phyloP scores from a whole-genome alignment of 2,797 vertebrate genomes.

The Megaceryle alcyon region DNA sequence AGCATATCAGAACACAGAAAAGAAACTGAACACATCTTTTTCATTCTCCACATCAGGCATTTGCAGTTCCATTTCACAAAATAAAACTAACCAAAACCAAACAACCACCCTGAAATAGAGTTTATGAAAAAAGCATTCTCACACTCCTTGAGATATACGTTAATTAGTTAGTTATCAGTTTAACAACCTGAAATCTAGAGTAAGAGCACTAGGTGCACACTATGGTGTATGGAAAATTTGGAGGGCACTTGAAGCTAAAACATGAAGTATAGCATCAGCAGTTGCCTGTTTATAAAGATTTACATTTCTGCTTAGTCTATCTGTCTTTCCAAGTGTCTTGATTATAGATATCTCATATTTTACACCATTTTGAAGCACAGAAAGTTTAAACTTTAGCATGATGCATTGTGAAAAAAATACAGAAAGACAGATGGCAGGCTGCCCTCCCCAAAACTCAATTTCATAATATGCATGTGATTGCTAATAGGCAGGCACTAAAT shows the following conservation, averaged over 20 bases:
- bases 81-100: not conserved
- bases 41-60: constrained; percentile 41
- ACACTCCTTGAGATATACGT: constrained; percentile 29
- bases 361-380: constrained; percentile 65
- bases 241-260: constrained; percentile 48
- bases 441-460: constrained; percentile 78
- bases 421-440: constrained; percentile 78
- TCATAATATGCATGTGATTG: constrained; percentile 78
- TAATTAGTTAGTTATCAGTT: constrained; percentile 64
- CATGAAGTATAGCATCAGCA: constrained; percentile 42
- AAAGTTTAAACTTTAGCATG: constrained; percentile 72
- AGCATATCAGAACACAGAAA: constrained; percentile 71
- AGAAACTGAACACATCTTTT: constrained; percentile 64
- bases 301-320: constrained; percentile 59
- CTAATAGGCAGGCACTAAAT: constrained; percentile 80
- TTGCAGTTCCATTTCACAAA: constrained; percentile 36
- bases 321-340: constrained; percentile 69
- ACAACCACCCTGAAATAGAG: not conserved
- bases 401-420: constrained; percentile 61
- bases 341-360: constrained; percentile 68
- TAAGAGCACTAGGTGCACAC: not conserved
- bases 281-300: constrained; percentile 57
- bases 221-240: constrained; percentile 15
- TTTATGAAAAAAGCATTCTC: constrained; percentile 46
- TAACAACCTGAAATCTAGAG: not conserved